Evolutionary conservation across 2,888 invertebrate species (phyloP).

Genomic region (Agrotis segetum): DNA sequence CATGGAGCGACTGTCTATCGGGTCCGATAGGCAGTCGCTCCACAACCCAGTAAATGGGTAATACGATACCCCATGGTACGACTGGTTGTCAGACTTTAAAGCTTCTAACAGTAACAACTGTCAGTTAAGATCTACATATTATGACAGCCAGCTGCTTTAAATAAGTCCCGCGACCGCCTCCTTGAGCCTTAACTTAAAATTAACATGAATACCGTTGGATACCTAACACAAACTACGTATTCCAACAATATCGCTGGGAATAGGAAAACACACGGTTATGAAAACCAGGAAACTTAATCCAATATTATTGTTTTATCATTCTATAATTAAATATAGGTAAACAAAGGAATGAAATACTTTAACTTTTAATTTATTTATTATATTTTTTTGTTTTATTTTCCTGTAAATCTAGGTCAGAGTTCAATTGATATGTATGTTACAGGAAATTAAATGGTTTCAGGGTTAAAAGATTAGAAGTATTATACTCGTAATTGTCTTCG

Average conservation of each 20-base stretch:
- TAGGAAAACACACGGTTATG: conserved; percentile 15
- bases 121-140: too few relatives aligned
- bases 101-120: too few relatives aligned
- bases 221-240: not conserved
- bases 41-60: too few relatives aligned
- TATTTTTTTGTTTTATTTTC: not conserved
- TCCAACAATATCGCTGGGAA: not conserved
- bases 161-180: too few relatives aligned
- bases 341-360: conserved; percentile 8
- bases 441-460: conserved; percentile 12
- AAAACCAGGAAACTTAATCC: conserved; percentile 36
- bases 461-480: conserved; percentile 9
- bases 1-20: too few relatives aligned
- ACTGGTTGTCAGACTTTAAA: too few relatives aligned
- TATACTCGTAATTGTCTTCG: too few relatives aligned
- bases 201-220: too few relatives aligned
- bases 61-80: too few relatives aligned
- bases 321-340: conserved; percentile 9
- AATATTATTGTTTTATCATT: conserved; percentile 42
- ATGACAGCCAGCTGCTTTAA: too few relatives aligned
- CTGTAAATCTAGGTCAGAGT: conserved; percentile 24
- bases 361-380: conserved; percentile 4
- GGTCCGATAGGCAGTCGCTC: too few relatives aligned
- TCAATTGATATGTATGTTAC: conserved; percentile 4
- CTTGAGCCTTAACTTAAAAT: too few relatives aligned